Base-by-base conservation (phyloP, 2,113 vertebrate species). In the Gnathonemus echidnorhynchus region DNA sequence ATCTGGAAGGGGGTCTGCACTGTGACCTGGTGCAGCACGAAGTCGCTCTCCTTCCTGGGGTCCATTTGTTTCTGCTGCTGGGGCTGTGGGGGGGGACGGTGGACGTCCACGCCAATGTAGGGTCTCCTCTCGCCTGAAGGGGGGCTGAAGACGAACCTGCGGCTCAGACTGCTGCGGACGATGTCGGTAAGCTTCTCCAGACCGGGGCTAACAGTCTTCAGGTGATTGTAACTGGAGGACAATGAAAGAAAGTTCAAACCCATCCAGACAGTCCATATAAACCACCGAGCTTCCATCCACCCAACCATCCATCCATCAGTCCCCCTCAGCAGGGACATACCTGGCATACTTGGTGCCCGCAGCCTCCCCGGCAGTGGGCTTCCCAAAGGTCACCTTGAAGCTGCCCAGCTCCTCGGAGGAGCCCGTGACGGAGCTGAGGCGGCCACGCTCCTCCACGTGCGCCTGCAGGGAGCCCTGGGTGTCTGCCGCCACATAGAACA, bases 401-500 rank as follows among this genome's bases (percentile, higher is more conserved):
- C 94, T 93, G 0, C 98, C 97, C 1, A 99, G 96, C 91, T 99
- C 98, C 89, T 97, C 96, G 0, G 98, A 95, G 0, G 90, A 94
- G 2, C 97, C 98, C 0, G 94, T 97, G 92, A 97, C 94, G 0
- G 95, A 97, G 0, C 94, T 95, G 80, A 99, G 93, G 3, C 95
- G 96, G 0, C 91, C 95, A 58, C 89, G 91, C 0, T 96, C 95
- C 90, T 97, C 96, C 52, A 97, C 45, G 1, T 96, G 95, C 0
- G 97, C 96, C 87, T 94, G 91, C 85, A 99, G 95, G 0, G 91
- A 93, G 35, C 97, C 98, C 89, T 98, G 97, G 24, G 95, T 94
- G 1, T 99, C 97, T 0, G 97, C 96, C 21, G 98, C 98, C n/a
- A 97, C 93, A 2, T 99, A 99, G 94, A 99, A 97, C 95, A 99